phyloP scores from a whole-genome alignment of 2,113 vertebrate genomes.

The Mormyrus lacerda region DNA sequence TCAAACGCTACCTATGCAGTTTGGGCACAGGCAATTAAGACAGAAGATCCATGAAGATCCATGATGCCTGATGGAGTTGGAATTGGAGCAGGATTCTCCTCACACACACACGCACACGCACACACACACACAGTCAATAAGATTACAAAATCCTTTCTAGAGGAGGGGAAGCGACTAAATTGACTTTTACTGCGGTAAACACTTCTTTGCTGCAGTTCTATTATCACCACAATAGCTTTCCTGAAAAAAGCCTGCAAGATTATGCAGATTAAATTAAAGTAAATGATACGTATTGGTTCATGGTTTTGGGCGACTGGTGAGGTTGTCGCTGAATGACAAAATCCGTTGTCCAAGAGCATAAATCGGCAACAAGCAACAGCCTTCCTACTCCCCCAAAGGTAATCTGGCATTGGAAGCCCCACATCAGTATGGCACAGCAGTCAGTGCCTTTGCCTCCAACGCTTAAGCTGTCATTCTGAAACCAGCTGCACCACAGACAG shows the following conservation, averaged over 20 bases:
- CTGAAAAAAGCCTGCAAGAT: background rate
- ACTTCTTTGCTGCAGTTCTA: background rate
- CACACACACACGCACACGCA: background rate
- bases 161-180: background rate
- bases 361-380: background rate
- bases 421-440: background rate
- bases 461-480: background rate
- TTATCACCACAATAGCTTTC: background rate
- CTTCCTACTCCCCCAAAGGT: background rate
- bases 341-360: background rate
- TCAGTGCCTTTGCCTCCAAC: background rate
- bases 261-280: background rate
- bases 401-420: background rate
- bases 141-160: background rate
- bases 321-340: background rate
- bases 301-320: background rate
- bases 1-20: background rate
- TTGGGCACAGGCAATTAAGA: background rate
- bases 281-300: background rate
- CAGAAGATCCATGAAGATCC: conserved; percentile 8
- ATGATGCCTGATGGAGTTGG: background rate
- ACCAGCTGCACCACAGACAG: background rate
- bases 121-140: background rate
- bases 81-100: background rate
- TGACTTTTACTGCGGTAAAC: background rate